A percentile compares a stretch with the other conserved stretches of the same genome.
Evolutionary conservation across 2,113 vertebrate species (phyloP).

Genomic region (Spizaetus ornatus): DNA sequence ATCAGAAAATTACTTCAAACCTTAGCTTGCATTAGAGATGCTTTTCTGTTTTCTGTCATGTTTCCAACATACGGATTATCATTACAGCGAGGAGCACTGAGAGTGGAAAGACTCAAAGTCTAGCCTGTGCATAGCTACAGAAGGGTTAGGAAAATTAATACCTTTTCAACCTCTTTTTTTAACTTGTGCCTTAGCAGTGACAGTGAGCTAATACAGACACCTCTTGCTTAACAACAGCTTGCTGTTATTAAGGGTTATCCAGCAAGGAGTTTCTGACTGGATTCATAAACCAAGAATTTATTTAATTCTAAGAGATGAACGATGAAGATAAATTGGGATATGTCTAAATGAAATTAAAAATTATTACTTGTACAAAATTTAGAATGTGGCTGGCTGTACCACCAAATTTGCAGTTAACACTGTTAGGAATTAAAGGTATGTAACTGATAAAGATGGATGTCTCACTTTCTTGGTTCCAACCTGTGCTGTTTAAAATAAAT

Average conservation of each 20-base stretch:
- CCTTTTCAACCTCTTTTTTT: neutral
- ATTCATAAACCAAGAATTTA: slow-evolving; percentile 50
- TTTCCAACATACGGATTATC: neutral
- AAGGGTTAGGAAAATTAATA: neutral
- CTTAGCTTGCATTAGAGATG: neutral
- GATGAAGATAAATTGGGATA: slow-evolving; percentile 64
- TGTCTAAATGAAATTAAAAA: slow-evolving; percentile 70
- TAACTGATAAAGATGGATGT: slow-evolving; percentile 68
- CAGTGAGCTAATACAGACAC: neutral
- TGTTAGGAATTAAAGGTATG: slow-evolving; percentile 56
- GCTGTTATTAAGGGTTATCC: slow-evolving; percentile 31
- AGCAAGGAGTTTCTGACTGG: slow-evolving; percentile 9
- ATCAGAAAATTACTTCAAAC: neutral
- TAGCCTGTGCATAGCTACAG: neutral
- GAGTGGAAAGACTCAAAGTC: neutral
- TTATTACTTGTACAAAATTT: slow-evolving; percentile 55
- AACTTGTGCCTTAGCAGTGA: neutral
- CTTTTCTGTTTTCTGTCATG: neutral
- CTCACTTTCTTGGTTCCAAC: slow-evolving; percentile 49
- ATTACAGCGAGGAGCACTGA: neutral
- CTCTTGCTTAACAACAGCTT: slow-evolving; percentile 1
- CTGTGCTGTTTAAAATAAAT: slow-evolving; percentile 64
- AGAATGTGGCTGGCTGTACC: neutral
- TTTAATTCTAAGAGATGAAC: neutral
- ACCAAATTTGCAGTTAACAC: slow-evolving; percentile 42